Evolutionary conservation across 2,888 invertebrate species (phyloP).

Genomic region (Lysandra coridon): DNA sequence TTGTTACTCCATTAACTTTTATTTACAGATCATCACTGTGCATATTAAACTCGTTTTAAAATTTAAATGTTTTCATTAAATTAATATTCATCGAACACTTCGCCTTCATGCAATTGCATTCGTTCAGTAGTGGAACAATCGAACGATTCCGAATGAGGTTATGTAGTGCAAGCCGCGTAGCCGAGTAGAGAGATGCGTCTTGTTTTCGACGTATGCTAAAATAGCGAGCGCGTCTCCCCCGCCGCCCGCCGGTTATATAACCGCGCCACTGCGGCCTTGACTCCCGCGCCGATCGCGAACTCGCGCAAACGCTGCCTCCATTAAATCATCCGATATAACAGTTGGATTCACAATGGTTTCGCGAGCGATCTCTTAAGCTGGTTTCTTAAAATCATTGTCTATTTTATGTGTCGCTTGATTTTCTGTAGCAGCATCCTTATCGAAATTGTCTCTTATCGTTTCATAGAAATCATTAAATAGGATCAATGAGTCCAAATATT

Average conservation of each 20-base stretch:
- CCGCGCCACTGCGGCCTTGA: conserved; percentile 74
- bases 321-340: conserved; percentile 31
- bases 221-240: conserved; percentile 66
- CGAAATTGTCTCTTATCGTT: background rate
- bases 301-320: conserved; percentile 36
- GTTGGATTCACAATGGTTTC: background rate
- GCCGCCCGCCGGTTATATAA: conserved; percentile 64
- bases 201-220: conserved; percentile 73
- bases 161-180: background rate
- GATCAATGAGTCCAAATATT: background rate
- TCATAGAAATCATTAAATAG: background rate
- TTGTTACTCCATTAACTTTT: background rate
- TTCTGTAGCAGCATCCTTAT: background rate
- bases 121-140: background rate
- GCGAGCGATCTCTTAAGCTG: background rate
- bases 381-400: background rate
- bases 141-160: background rate
- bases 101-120: conserved; percentile 2
- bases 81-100: conserved; percentile 14
- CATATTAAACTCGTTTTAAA: background rate
- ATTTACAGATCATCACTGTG: background rate
- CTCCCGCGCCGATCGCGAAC: conserved; percentile 68
- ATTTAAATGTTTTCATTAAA: conserved; percentile 6
- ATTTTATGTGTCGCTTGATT: background rate
- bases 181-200: conserved; percentile 46